Base-by-base conservation (phyloP, 2,888 invertebrate genomes). In the Cristatella mucedo region DNA sequence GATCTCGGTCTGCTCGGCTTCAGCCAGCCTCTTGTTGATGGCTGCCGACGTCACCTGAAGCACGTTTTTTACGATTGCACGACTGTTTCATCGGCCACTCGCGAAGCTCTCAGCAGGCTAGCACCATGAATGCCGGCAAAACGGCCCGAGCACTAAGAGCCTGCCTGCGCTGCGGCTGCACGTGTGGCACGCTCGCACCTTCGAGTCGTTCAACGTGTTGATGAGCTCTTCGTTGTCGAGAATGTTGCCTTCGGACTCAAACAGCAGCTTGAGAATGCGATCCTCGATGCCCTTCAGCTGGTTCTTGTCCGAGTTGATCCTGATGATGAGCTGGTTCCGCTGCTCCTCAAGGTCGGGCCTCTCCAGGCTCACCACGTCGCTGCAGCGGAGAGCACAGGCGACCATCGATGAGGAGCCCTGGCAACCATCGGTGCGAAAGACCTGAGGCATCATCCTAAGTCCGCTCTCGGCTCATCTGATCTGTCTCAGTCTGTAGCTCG, bases 181-280 rank as follows among this genome's bases (percentile, higher is more conserved):
- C n/a, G 26, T 9, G 26, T 26, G n/a, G n/a, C n/a, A 41, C 11
- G 15, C 15, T 19, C 36, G 40, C 33, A 66, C 65, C 57, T 67
- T 68, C 9, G 67, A 68, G 40, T 67, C 66, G 45, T 68, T 67
- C 18, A 67, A 53, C 3, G 59, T 63, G 49, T 63, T 63, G 36
- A 67, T 61, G 21, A 67, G 56, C 38, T 66, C 67, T 46, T 67
- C 66, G 38, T 67, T 64, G 44, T 67, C 67, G 31, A 67, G 49
- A 40, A 67, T 66, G 45, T 66, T 67, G 33, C 67, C 67, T 46
- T 68, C 64, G 2, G 66, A 66, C 43, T 66, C 64, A 51, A 65
- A 68, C 44, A 67, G 53, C 45, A 68, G 53, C 48, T 66, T 63
- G 11, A 68, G 54, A 40, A 67, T 68, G 24, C 61, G 53, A 49